Base-by-base conservation (phyloP, 1,140 invertebrate species). In the Meloidogyne exigua region DNA sequence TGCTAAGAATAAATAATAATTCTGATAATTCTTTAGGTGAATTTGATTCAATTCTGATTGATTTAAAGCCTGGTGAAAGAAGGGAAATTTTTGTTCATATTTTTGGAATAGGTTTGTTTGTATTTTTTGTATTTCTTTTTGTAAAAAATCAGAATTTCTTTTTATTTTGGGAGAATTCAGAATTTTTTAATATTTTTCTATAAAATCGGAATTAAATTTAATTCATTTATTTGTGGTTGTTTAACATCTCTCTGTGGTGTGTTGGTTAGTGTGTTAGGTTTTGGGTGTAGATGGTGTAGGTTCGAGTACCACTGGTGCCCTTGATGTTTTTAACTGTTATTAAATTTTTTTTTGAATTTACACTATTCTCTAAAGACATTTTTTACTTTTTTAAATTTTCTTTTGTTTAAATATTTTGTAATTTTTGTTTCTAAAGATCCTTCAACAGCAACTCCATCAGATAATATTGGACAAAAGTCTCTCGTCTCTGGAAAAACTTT, bases 71-170 rank as follows among this genome's bases (percentile, higher is more conserved):
- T 36, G 64, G 68, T n/a, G 81, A 86, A 44, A 44, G 67, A 25
- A 76, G 75, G 57, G 72, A 82, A 39, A 68, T 87, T 26, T 36
- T 69, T 21, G 85, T 87, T 65, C 76, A 71, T 28, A 85, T 87
- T 18, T 87, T 87, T 65, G 85, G 85, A 25, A 86, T 87, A 32
- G 85, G 87, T 81, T 85, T 83, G 12, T 76, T 64, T 28, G 3
- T 66, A 12, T 5, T 13, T 23, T 49, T 44, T 18, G 13, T 39
- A 10, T 39, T 39, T 39, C 0, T 39, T 4, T 39, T 39, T 39
- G 4, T 2, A 7, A 32, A 32, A 32, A 32, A 32, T 7, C 28
- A 32, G 28, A 32, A 32, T 32, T 32, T 32, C 7, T 32, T 3
- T 32, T 32, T 32, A 32, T 32, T 32, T 32, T 32, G 2, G 2